phyloP scores from a whole-genome alignment of 2,888 invertebrate species.

The Heliconius ismenius region DNA sequence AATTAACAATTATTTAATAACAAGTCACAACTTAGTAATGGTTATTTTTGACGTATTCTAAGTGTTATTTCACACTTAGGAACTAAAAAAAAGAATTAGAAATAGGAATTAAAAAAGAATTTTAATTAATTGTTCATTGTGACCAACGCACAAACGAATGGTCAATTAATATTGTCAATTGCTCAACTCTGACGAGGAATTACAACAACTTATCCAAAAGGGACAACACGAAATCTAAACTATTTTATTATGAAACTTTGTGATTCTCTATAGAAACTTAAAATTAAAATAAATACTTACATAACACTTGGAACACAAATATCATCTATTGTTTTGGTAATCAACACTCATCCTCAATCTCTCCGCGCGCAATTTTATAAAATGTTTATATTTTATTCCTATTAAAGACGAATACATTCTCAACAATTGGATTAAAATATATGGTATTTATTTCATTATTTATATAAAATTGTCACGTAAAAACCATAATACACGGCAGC shows the following conservation, averaged over 20 bases:
- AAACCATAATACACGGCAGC: constrained; percentile 6
- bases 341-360: constrained; percentile 19
- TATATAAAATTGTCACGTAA: constrained; percentile 15
- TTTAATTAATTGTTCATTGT: no score
- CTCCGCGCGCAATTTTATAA: neutral
- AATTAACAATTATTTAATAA: neutral
- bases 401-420: neutral
- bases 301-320: constrained; percentile 60
- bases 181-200: neutral
- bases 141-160: neutral
- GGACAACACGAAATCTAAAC: constrained; percentile 10
- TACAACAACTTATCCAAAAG: neutral
- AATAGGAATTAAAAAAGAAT: no score
- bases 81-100: no score
- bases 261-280: constrained; percentile 50
- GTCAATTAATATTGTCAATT: neutral
- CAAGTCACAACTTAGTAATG: neutral
- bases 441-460: neutral
- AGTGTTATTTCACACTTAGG: no score
- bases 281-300: constrained; percentile 73
- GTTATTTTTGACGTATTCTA: neutral
- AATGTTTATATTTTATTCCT: neutral
- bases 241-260: constrained; percentile 21
- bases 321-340: constrained; percentile 32
- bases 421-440: constrained; percentile 14